Evolutionary conservation across 2,888 invertebrate species (phyloP).

Genomic region (Nomada fucata): DNA sequence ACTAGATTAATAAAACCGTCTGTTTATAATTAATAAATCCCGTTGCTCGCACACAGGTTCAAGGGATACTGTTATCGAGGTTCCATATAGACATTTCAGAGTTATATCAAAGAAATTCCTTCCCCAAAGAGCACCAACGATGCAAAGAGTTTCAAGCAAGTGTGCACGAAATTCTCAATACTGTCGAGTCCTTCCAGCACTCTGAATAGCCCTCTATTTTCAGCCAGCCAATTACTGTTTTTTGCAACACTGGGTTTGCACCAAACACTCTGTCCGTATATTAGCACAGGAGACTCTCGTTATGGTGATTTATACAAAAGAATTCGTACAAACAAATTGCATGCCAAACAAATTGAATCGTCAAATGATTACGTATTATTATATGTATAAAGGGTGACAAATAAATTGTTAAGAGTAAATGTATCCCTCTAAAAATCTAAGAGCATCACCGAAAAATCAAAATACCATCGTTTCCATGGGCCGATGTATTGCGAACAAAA

Average conservation of each 20-base stretch:
- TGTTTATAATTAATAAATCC: too few species aligned
- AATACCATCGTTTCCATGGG: too few species aligned
- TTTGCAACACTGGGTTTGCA: neutral
- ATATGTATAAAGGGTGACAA: too few species aligned
- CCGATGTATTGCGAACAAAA: too few species aligned
- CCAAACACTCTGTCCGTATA: neutral
- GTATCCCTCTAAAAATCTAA: too few species aligned
- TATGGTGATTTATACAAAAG: slow-evolving; percentile 1
- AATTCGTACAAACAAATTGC: too few species aligned
- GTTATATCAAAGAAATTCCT: neutral
- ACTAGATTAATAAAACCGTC: too few species aligned
- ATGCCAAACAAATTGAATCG: too few species aligned
- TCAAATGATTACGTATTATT: too few species aligned
- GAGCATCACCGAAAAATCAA: too few species aligned
- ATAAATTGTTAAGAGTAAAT: too few species aligned
- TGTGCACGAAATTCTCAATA: slow-evolving; percentile 21
- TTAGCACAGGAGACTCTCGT: neutral
- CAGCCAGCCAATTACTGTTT: slow-evolving; percentile 24
- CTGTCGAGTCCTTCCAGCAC: neutral
- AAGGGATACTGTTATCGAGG: neutral
- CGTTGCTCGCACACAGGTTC: too few species aligned
- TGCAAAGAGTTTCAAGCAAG: neutral
- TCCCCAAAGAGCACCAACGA: neutral
- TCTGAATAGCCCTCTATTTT: slow-evolving; percentile 32
- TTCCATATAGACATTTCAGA: neutral